Conservation (phyloP, 1,140 invertebrate genomes). For the Drosophila bipectinata region DNA sequence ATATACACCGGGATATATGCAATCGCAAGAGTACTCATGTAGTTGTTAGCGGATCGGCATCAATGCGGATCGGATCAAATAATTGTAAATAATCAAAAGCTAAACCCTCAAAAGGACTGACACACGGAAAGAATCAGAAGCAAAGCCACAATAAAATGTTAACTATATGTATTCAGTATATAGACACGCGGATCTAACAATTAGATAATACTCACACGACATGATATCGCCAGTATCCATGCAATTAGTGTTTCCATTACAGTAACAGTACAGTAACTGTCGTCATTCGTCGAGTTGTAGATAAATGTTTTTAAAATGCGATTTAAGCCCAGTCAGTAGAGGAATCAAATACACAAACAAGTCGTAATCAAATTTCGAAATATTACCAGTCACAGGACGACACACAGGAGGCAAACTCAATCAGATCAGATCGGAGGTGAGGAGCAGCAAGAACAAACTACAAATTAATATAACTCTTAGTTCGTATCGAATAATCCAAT, state of each 20-base stretch:
- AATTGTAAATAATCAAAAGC: slow-evolving; percentile 61
- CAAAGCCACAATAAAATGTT: slow-evolving; percentile 65
- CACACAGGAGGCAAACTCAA: slow-evolving; percentile 23
- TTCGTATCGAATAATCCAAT: slow-evolving; percentile 67
- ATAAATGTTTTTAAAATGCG: slow-evolving; percentile 73
- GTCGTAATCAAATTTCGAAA: slow-evolving; percentile 74
- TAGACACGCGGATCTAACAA: slow-evolving; percentile 56
- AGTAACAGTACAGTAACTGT: slow-evolving; percentile 68
- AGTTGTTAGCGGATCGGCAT: slow-evolving; percentile 54
- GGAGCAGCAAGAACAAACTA: slow-evolving; percentile 61
- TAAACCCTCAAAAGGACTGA: slow-evolving; percentile 62
- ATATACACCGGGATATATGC: slow-evolving; percentile 13
- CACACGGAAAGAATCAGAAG: slow-evolving; percentile 24
- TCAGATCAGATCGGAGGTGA: slow-evolving; percentile 39
- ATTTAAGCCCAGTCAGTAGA: slow-evolving; percentile 23
- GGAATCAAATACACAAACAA: slow-evolving; percentile 67
- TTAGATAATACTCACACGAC: slow-evolving; percentile 58
- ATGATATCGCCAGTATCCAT: slow-evolving; percentile 56
- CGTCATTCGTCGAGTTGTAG: slow-evolving; percentile 72
- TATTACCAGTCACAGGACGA: slow-evolving; percentile 17
- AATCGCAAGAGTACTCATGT: slow-evolving; percentile 45
- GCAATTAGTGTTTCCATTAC: slow-evolving; percentile 71
- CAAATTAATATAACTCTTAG: slow-evolving; percentile 70
- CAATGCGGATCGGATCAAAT: slow-evolving; percentile 1
- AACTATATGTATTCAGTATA: slow-evolving; percentile 76